Evolutionary conservation across 1,140 invertebrate genomes (phyloP).

Genomic region (Achroia grisella): DNA sequence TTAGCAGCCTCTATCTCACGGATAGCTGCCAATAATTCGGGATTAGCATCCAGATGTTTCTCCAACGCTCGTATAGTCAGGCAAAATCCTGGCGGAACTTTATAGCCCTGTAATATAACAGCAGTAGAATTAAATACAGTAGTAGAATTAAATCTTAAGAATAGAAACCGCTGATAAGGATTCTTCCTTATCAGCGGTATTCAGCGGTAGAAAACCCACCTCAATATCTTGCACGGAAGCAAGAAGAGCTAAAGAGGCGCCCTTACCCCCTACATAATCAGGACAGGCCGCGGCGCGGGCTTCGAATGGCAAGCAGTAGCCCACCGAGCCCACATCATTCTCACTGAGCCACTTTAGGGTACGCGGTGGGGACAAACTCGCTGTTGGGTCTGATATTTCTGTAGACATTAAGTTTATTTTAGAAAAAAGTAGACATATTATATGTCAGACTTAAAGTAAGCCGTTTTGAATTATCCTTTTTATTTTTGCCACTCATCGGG

Average conservation of each 20-base stretch:
- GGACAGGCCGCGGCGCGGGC: slow-evolving; percentile 59
- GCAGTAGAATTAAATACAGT: too few species aligned
- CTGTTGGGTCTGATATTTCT: slow-evolving; percentile 22
- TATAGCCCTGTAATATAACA: slow-evolving; percentile 34
- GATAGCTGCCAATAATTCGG: slow-evolving; percentile 50
- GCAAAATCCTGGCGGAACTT: slow-evolving; percentile 77
- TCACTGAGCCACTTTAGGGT: slow-evolving; percentile 34
- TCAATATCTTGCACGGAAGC: slow-evolving; percentile 62
- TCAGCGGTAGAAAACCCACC: slow-evolving; percentile 31
- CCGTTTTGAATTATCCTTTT: too few species aligned
- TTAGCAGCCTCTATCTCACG: slow-evolving; percentile 47
- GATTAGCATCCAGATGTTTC: slow-evolving; percentile 63
- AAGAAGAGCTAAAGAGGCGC: slow-evolving; percentile 79
- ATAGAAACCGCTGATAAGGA: too few species aligned
- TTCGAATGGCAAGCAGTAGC: slow-evolving; percentile 65
- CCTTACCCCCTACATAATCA: slow-evolving; percentile 81
- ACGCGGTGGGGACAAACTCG: slow-evolving; percentile 14
- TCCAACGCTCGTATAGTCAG: slow-evolving; percentile 76
- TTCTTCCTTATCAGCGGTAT: too few species aligned
- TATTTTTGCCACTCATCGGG: too few species aligned
- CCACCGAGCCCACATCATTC: slow-evolving; percentile 23
- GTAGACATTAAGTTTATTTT: too few species aligned
- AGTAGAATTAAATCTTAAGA: too few species aligned
- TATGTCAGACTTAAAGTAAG: too few species aligned
- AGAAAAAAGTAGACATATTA: too few species aligned